These are phyloP conservation scores for Empidonax alnorum DNA, from an alignment of 2,113 vertebrate genomes.

Conservation along the genomic window DNA sequence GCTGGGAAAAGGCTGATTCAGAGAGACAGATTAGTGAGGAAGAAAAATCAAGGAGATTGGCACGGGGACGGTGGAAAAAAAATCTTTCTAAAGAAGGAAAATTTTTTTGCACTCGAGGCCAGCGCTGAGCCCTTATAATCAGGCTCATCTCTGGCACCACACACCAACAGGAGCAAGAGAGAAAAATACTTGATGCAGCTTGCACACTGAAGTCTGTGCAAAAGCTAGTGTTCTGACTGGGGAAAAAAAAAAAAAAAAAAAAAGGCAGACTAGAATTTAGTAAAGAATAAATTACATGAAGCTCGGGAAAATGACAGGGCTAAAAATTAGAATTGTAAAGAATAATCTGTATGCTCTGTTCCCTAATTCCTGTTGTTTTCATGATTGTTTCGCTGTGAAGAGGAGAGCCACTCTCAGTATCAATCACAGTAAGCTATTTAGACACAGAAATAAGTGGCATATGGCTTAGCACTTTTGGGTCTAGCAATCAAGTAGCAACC, in stretches of 20 bases:
- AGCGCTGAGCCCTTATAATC: neutral
- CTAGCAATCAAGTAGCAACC: slow-evolving; percentile 68
- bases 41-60: slow-evolving; percentile 43
- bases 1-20: slow-evolving; percentile 14
- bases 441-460: slow-evolving; percentile 64
- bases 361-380: slow-evolving; percentile 50
- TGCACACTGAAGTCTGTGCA: neutral
- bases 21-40: neutral
- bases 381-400: slow-evolving; percentile 42
- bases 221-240: neutral
- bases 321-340: slow-evolving; percentile 24
- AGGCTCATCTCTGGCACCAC: neutral
- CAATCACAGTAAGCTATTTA: slow-evolving; percentile 65
- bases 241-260: neutral
- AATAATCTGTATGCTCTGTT: slow-evolving; percentile 2
- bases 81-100: neutral
- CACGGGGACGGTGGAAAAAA: neutral
- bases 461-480: slow-evolving; percentile 69
- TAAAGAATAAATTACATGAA: neutral
- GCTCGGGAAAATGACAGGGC: neutral
- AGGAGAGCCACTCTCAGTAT: slow-evolving; percentile 15
- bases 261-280: neutral
- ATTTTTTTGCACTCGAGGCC: neutral
- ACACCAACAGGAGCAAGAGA: neutral
- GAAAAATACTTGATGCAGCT: neutral